Conservation (phyloP, 2,797 vertebrate genomes). For the Hippoglossus hippoglossus region DNA sequence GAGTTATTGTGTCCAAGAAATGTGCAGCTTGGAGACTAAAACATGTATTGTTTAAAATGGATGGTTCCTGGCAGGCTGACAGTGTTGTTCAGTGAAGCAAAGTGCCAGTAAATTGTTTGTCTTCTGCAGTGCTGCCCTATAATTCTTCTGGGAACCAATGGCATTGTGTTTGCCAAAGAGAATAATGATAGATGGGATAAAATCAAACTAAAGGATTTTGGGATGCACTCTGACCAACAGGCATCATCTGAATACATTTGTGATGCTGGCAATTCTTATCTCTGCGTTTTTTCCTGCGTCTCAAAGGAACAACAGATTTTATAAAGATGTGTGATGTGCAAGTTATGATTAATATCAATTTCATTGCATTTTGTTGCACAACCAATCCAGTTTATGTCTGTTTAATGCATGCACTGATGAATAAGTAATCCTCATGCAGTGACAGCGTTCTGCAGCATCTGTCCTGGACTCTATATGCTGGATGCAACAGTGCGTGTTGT, state of each 20-base stretch:
- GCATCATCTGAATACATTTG: conserved; percentile 81
- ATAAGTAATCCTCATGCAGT: conserved; percentile 22
- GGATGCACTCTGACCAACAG: conserved; percentile 81
- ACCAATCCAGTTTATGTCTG: conserved; percentile 21
- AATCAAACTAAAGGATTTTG: conserved; percentile 86
- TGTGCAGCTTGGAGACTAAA: conserved; percentile 81
- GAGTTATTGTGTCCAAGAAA: conserved; percentile 78
- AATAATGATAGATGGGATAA: conserved; percentile 90
- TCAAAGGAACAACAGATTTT: conserved; percentile 29
- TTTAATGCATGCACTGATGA: conserved; percentile 15
- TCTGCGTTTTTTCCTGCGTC: conserved; percentile 46
- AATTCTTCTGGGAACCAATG: conserved; percentile 89
- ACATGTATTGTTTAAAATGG: conserved; percentile 86
- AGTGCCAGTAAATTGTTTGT: conserved; percentile 93
- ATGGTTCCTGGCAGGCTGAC: conserved; percentile 88
- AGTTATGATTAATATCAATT: conserved; percentile 22
- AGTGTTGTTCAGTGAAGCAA: conserved; percentile 90
- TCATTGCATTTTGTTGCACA: conserved; percentile 18
- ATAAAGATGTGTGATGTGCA: conserved; percentile 8
- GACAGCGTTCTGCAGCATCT: conserved; percentile 16
- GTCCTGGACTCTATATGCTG: conserved; percentile 17
- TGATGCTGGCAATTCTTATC: conserved; percentile 64
- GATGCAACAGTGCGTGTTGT: conserved; percentile 33
- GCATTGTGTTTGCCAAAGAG: conserved; percentile 89
- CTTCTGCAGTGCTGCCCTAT: conserved; percentile 88